Evolutionary conservation across 2,113 vertebrate species (phyloP).

Genomic region (Cathartes aura): DNA sequence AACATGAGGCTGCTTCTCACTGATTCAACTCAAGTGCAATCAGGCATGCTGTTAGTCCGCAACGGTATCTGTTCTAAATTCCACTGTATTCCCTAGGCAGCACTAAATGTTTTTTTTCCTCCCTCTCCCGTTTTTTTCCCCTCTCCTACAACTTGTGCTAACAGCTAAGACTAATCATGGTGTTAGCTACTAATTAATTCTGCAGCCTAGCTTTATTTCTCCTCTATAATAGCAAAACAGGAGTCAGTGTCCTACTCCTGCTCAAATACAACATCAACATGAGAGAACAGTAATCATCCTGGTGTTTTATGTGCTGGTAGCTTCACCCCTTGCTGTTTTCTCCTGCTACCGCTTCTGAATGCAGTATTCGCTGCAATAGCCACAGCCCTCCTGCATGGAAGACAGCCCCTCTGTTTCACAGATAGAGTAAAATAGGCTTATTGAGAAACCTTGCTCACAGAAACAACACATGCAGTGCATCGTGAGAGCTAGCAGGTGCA

Average conservation of each 20-base stretch:
- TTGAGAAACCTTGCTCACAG: conserved; percentile 13
- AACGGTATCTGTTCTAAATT: conserved; percentile 67
- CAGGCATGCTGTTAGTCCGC: conserved; percentile 72
- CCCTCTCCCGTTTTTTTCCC: not conserved
- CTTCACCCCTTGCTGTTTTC: conserved; percentile 53
- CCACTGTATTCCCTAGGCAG: conserved; percentile 56
- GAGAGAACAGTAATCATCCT: not conserved
- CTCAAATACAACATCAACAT: conserved; percentile 11
- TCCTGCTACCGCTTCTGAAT: conserved; percentile 36
- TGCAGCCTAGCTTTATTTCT: conserved; percentile 58
- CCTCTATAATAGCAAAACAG: conserved; percentile 10
- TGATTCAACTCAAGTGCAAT: conserved; percentile 70
- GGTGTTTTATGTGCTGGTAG: conserved; percentile 28
- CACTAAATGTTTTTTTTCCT: not conserved
- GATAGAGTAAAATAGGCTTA: not conserved
- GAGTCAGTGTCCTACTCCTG: conserved; percentile 9
- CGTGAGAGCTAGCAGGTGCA: conserved; percentile 59
- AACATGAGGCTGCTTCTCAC: conserved; percentile 67
- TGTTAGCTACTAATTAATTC: conserved; percentile 64
- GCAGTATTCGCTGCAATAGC: conserved; percentile 59
- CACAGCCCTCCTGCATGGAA: conserved; percentile 41
- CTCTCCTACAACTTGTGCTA: conserved; percentile 67
- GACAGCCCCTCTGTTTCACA: conserved; percentile 34
- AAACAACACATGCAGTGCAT: not conserved
- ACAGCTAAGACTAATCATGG: conserved; percentile 52